Base-by-base conservation (phyloP, 1,140 invertebrate species). In the Drosophila santomea region DNA sequence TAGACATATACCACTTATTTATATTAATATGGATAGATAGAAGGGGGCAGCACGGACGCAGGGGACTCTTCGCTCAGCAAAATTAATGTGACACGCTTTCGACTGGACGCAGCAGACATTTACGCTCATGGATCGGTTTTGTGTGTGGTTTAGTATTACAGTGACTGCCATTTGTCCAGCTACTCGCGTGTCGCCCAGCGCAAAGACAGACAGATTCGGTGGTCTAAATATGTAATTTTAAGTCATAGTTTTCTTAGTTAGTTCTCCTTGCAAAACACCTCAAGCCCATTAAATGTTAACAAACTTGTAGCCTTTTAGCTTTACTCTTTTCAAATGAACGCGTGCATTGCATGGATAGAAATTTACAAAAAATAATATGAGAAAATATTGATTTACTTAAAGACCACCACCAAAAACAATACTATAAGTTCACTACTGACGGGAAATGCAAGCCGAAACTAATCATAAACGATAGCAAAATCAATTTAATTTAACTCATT, bases 11-110 rank as follows among this genome's bases (percentile, higher is more conserved):
- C 68, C 68, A 71, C 51, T 71, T 73, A 71, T 47, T 28, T 44
- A 55, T 75, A 47, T 52, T 32, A 32, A 32, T 32, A 32, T 32
- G 32, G 32, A 76, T 56, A 61, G 36, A 50, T 28, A 61, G 47
- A 51, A 25, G 45, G 38, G 61, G 52, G 45, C 4, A 58, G 44
- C 60, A 57, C 68, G 68, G 66, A 88, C 73, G 89, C 91, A 92
- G 91, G 91, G 91, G 80, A 92, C 78, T 90, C 75, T 88, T 90
- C 89, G 84, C 90, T 92, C 91, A 92, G 81, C 91, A 92, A 92
- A 92, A 92, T 91, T 92, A 77, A 92, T 92, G 91, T 92, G 91
- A 92, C 91, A 92, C 85, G 78, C 72, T 92, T 92, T 90, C 83
- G 74, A 75, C 75, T 88, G 91, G 47, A 74, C 25, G 47, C 59